Conservation (phyloP, 2,888 invertebrate genomes). For the Netelia inedita region DNA sequence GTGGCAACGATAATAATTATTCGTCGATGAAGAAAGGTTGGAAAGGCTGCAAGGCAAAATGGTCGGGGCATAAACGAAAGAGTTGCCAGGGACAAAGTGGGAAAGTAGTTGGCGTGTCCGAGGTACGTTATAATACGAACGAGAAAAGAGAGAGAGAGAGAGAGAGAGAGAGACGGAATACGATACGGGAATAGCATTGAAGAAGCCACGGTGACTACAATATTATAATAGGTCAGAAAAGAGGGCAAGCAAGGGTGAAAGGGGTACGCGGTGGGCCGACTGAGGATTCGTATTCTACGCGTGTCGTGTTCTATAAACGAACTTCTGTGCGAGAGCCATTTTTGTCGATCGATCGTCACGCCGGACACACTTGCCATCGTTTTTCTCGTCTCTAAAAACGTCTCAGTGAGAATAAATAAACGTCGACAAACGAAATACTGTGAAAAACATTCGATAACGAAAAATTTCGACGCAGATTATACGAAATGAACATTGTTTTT, state of each 20-base stretch:
- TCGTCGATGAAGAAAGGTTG: not conserved
- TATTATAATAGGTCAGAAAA: slow-evolving; percentile 68
- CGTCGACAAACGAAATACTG: not conserved
- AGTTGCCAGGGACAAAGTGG: slow-evolving; percentile 59
- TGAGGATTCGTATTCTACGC: slow-evolving; percentile 58
- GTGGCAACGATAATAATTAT: slow-evolving; percentile 8
- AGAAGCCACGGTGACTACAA: slow-evolving; percentile 60
- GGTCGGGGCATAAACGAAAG: slow-evolving; percentile 54
- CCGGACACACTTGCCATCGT: slow-evolving; percentile 32
- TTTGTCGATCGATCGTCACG: slow-evolving; percentile 49
- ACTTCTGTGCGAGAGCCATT: slow-evolving; percentile 36
- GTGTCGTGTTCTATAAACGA: slow-evolving; percentile 70
- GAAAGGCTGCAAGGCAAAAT: slow-evolving; percentile 25
- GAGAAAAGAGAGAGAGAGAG: slow-evolving; percentile 64
- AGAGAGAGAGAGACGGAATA: slow-evolving; percentile 75
- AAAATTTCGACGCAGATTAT: not conserved
- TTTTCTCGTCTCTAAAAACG: not conserved
- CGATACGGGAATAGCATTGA: slow-evolving; percentile 67
- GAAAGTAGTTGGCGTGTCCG: slow-evolving; percentile 77
- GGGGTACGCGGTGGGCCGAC: slow-evolving; percentile 30
- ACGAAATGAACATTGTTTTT: too few relatives aligned
- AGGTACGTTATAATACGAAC: slow-evolving; percentile 79
- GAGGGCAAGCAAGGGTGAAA: slow-evolving; percentile 39
- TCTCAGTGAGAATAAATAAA: not conserved
- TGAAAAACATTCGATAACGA: not conserved